Evolutionary conservation across 2,797 vertebrate genomes (phyloP), one percentile per base, ranked within the genome.

Genomic region (Lagorchestes hirsutus): DNA sequence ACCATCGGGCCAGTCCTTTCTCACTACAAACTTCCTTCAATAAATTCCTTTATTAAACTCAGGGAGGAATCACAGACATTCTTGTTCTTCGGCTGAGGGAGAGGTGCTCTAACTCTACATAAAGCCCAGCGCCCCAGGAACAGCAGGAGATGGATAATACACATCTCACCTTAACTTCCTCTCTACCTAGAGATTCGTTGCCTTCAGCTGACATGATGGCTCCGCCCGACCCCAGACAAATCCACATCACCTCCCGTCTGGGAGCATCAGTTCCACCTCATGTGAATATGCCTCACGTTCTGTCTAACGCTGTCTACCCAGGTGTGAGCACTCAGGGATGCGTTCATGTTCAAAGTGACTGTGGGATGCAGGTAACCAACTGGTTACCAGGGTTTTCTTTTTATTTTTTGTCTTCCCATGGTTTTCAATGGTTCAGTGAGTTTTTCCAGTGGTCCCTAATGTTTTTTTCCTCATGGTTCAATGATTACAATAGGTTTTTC

Each of bases 181-280:
- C 52, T 52, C 11, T 57, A 90, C 34, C n/a, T 98, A 99, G 99
- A 97, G 99, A 99, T 93, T 95, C 99, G 95, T 98, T 99, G 90
- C 98, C 99, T 91, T 98, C 99, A 0, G 59, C 97, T 52, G 99
- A 99, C 97, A 99, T 99, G 98, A 98, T 99, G 54, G 95, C 98
- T 94, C 96, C 99, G 3, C 97, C 99, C 22, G 99, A 99, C 31
- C 98, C 98, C 82, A 99, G 99, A 96, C 99, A 99, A 97, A 99
- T 99, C 93, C 99, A 99, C 90, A 97, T 99, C 97, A 97, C 99
- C 1, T 98, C 99, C 90, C 99, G 99, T 55, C 98, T 99, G 3
- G 99, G 99, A 50, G 98, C 99, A 14, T 96, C 99, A 0, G 97
- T 99, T 62, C 98, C 99, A 13, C 98, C 98, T 58, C 99, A 99